Evolutionary conservation across 1,140 invertebrate genomes (phyloP).

Genomic region (Philaenus spumarius): DNA sequence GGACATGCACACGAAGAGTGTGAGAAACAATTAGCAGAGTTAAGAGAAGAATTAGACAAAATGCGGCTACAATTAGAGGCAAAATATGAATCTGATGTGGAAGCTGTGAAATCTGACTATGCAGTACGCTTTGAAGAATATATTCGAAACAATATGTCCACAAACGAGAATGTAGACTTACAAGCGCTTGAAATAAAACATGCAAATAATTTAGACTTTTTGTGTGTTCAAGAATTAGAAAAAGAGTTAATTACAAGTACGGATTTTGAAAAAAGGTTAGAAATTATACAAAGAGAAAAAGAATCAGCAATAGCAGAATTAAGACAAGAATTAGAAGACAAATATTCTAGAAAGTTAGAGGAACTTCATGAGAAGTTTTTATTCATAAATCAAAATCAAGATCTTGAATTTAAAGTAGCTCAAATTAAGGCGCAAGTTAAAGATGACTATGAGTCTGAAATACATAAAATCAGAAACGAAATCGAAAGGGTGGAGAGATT

Average conservation of each 20-base stretch:
- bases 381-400: not conserved
- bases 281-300: slow-evolving; percentile 6
- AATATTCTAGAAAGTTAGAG: slow-evolving; percentile 7
- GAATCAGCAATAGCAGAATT: not conserved
- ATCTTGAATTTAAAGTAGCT: slow-evolving; percentile 8
- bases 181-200: slow-evolving; percentile 16
- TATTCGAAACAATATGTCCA: not conserved
- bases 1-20: slow-evolving; percentile 35
- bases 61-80: slow-evolving; percentile 29
- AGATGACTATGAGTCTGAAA: slow-evolving; percentile 10
- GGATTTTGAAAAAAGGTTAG: not conserved
- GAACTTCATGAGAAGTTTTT: not conserved
- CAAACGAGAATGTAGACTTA: no score
- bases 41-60: slow-evolving; percentile 45
- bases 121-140: not conserved
- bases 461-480: slow-evolving; percentile 17
- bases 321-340: not conserved
- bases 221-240: no score
- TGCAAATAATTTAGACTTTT: slow-evolving; percentile 4
- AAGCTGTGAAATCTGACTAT: not conserved
- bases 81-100: slow-evolving; percentile 12
- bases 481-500: not conserved
- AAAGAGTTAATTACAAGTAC: no score
- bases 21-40: slow-evolving; percentile 40
- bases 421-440: slow-evolving; percentile 11